Evolutionary conservation across 2,113 vertebrate genomes (phyloP).

Genomic region (Serinus canaria): DNA sequence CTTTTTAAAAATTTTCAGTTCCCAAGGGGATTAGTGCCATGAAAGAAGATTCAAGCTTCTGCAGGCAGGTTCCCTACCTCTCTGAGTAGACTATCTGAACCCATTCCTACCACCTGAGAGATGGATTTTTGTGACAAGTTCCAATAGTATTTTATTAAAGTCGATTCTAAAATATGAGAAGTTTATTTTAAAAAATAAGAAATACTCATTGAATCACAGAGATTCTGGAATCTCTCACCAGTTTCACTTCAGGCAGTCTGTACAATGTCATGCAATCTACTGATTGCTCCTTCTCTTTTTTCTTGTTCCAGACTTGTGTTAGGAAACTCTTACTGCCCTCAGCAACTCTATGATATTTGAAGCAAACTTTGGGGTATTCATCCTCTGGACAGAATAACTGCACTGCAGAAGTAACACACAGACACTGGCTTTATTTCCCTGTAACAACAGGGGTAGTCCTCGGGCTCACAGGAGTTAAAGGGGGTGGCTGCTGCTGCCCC

Average conservation of each 20-base stretch:
- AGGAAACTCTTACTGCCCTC: neutral
- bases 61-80: neutral
- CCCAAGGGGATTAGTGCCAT: neutral
- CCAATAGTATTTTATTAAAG: neutral
- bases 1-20: neutral
- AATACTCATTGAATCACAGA: neutral
- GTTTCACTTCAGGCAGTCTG: neutral
- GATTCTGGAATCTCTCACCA: neutral
- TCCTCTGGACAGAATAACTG: neutral
- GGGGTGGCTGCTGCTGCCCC: neutral
- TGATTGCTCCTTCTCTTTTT: neutral
- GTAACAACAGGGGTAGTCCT: neutral
- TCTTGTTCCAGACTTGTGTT: neutral
- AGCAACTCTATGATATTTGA: neutral
- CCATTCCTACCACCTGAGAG: neutral
- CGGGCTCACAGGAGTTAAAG: neutral
- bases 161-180: neutral
- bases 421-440: neutral
- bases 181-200: neutral
- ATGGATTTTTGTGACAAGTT: neutral
- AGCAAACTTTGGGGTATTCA: neutral
- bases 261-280: neutral
- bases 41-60: neutral
- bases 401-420: neutral
- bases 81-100: neutral